Percentiles rank a stretch among this genome's conserved stretches.
Conservation (phyloP, 2,888 invertebrate genomes). For the Chymomyza caudatula region DNA sequence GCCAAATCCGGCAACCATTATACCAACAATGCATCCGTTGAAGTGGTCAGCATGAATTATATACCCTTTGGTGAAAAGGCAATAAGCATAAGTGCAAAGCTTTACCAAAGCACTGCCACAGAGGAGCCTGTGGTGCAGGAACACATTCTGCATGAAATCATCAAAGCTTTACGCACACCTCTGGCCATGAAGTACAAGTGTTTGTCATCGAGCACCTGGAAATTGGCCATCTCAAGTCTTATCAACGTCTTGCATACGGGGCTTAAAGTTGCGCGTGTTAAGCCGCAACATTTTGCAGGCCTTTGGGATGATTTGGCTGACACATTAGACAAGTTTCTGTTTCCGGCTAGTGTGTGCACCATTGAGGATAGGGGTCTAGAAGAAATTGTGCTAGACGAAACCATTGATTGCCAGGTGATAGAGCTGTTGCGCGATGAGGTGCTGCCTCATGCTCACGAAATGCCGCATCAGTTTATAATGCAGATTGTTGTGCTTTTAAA, state of each 20-base stretch:
- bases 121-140: conserved; percentile 85
- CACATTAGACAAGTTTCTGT: conserved; percentile 94
- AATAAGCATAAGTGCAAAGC: conserved; percentile 84
- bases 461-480: conserved; percentile 89
- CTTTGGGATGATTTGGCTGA: conserved; percentile 93
- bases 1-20: conserved; percentile 76
- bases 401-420: conserved; percentile 90
- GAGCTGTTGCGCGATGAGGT: conserved; percentile 90
- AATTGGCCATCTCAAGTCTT: conserved; percentile 87
- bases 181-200: conserved; percentile 89
- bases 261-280: conserved; percentile 90
- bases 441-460: conserved; percentile 86
- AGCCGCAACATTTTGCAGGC: conserved; percentile 84
- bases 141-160: conserved; percentile 85
- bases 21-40: conserved; percentile 79
- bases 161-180: conserved; percentile 84
- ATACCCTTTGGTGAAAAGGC: conserved; percentile 92
- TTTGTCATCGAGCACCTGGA: conserved; percentile 89
- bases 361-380: conserved; percentile 81
- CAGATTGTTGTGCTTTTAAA: conserved; percentile 90
- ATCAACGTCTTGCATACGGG: conserved; percentile 89
- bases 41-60: conserved; percentile 89
- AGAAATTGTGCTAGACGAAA: conserved; percentile 84
- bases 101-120: conserved; percentile 86
- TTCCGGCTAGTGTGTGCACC: conserved; percentile 83